Evolutionary conservation across 2,797 vertebrate genomes (phyloP), one percentile per base, ranked within the genome.

Genomic region (Oophaga sylvatica): DNA sequence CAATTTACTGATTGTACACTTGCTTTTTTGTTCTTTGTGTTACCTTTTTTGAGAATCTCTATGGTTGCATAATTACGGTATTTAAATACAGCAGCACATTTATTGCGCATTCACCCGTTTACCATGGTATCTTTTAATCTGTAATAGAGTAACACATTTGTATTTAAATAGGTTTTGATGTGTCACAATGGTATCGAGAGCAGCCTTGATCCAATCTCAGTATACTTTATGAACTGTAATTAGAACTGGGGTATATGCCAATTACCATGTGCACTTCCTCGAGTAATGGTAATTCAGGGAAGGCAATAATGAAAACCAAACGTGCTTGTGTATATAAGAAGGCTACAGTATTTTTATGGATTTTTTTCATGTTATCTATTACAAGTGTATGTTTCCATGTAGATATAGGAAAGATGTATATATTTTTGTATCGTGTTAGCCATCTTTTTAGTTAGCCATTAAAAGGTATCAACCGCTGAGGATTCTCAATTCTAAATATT

Each of bases 1-100:
- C 68, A 83, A 83, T 83, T 83, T 73, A 73, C 81, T 31, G 67
- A 73, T 83, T 59, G 57, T 73, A 63, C 29, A 35, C n/a, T 76
- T 63, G 70, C 16, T 48, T 41, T 53, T 73, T 81, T 65, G 17
- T 81, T 65, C 79, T 41, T 31, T 81, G 60, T 80, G 78, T 41
- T 82, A 70, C 19, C 16, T 45, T 67, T 82, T 63, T 63, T 62
- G 29, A 60, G 60, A 22, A 62, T 76, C 62, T 63, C 62, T 75
- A 19, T 76, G 71, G 75, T 76, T n/a, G n/a, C 68, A 76, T 84
- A 84, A 76, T 84, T 84, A 63, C 20, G 41, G 68, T 63, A 41
- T 63, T 84, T 76, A 76, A 76, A 76, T 76, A 76, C 57, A 45
- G 29, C 35, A 84, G 71, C 19, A 20, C 67, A 83, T 73, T 73